Percentiles rank a stretch among this genome's conserved stretches.
These are phyloP conservation scores for Odocoileus virginianus DNA, from an alignment of 2,113 vertebrate species.

Conservation along the genomic window DNA sequence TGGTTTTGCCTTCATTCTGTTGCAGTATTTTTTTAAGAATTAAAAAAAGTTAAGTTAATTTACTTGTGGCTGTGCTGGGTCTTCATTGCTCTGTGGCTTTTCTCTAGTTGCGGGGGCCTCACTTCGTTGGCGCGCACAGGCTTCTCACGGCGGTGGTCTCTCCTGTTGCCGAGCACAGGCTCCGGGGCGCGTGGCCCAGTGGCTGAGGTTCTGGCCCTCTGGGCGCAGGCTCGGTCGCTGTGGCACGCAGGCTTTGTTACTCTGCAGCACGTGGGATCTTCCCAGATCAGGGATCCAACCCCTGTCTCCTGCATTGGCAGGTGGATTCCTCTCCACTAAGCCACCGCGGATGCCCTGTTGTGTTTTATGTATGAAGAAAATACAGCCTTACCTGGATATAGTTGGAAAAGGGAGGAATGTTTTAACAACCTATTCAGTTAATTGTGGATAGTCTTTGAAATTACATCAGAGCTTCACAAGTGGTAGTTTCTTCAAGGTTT, in stretches of 20 bases:
- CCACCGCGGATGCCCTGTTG: neutral
- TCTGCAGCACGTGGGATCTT: neutral
- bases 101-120: neutral
- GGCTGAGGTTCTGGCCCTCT: neutral
- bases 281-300: neutral
- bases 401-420: neutral
- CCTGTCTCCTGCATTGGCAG: neutral
- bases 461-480: neutral
- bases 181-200: accelerated
- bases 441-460: neutral
- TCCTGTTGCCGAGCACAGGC: neutral
- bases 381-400: neutral
- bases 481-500: neutral
- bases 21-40: neutral
- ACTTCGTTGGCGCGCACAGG: accelerated
- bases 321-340: neutral
- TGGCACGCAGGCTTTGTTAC: accelerated
- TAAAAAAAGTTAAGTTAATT: neutral
- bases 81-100: neutral
- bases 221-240: accelerated
- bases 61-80: neutral
- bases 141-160: neutral
- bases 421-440: neutral
- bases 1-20: neutral
- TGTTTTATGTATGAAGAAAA: neutral